A percentile compares a stretch with the other conserved stretches of the same genome.
These are phyloP conservation scores for Gephyroberyx darwinii DNA, from an alignment of 2,797 vertebrate species.

Conservation along the genomic window DNA sequence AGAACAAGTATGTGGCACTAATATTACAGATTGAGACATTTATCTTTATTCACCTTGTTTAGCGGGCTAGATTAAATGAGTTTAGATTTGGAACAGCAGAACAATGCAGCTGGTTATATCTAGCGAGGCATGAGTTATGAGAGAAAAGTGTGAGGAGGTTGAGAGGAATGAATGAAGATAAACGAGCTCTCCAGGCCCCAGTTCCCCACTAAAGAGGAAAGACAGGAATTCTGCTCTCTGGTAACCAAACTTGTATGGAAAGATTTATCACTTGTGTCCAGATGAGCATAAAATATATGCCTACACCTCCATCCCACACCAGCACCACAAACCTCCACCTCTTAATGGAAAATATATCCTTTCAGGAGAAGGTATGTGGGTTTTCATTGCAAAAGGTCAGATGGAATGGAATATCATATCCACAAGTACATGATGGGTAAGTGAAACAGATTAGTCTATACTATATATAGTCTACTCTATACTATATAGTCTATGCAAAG, in stretches of 20 bases:
- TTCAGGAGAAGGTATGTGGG: neutral
- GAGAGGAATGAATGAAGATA: slow-evolving; percentile 60
- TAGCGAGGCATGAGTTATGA: slow-evolving; percentile 49
- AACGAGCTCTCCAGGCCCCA: slow-evolving; percentile 39
- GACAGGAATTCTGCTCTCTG: slow-evolving; percentile 23
- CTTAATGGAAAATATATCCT: neutral
- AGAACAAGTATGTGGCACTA: slow-evolving; percentile 31
- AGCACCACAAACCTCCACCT: slow-evolving; percentile 1
- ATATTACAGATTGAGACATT: slow-evolving; percentile 59
- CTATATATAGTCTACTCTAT: no score
- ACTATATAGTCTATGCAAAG: no score
- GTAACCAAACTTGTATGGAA: slow-evolving; percentile 23
- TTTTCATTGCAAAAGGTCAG: neutral
- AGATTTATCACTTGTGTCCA: slow-evolving; percentile 52
- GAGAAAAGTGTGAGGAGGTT: slow-evolving; percentile 33
- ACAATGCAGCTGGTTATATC: slow-evolving; percentile 47
- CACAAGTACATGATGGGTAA: neutral
- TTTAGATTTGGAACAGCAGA: slow-evolving; percentile 53
- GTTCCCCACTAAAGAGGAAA: slow-evolving; percentile 37
- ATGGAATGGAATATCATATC: neutral
- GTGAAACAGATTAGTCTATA: neutral
- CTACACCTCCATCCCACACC: neutral
- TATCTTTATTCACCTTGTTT: slow-evolving; percentile 53
- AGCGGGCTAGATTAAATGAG: slow-evolving; percentile 49
- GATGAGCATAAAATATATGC: slow-evolving; percentile 32